Conservation (phyloP, 2,888 invertebrate species). For the Troglohyphantes excavatus region DNA sequence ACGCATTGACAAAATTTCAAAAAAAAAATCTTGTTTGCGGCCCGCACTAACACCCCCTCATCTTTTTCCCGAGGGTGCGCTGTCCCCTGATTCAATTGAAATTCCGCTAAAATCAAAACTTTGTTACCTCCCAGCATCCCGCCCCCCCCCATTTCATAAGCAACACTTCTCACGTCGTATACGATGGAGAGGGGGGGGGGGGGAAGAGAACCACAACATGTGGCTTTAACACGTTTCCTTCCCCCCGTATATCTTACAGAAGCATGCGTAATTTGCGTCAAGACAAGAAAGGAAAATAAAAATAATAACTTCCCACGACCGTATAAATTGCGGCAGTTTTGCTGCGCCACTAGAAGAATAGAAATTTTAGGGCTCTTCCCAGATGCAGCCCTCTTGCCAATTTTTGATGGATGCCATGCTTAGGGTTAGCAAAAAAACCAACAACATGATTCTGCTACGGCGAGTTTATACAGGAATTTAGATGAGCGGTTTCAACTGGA, state of each 20-base stretch:
- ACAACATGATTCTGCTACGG: slow-evolving; percentile 30
- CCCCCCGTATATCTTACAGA: not conserved
- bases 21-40: not conserved
- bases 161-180: slow-evolving; percentile 68
- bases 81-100: slow-evolving; percentile 50
- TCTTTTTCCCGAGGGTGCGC: slow-evolving; percentile 8
- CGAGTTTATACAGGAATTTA: slow-evolving; percentile 71
- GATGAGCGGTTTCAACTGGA: slow-evolving; percentile 55
- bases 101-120: slow-evolving; percentile 56
- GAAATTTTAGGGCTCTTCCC: slow-evolving; percentile 26
- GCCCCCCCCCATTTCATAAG: slow-evolving; percentile 47
- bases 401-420: slow-evolving; percentile 57
- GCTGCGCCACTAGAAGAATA: slow-evolving; percentile 42
- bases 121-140: slow-evolving; percentile 27
- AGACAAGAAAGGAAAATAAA: slow-evolving; percentile 5
- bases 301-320: slow-evolving; percentile 18
- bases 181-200: slow-evolving; percentile 21
- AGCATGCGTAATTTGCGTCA: slow-evolving; percentile 40
- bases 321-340: slow-evolving; percentile 37
- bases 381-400: slow-evolving; percentile 31
- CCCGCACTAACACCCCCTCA: not conserved
- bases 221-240: not conserved
- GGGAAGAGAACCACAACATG: slow-evolving; percentile 13
- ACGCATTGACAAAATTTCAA: not conserved
- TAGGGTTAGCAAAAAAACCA: slow-evolving; percentile 52